Percentiles rank a stretch among this genome's conserved stretches.
Conservation (phyloP, 1,140 invertebrate species). For the Neoseiulus cucumeris region DNA sequence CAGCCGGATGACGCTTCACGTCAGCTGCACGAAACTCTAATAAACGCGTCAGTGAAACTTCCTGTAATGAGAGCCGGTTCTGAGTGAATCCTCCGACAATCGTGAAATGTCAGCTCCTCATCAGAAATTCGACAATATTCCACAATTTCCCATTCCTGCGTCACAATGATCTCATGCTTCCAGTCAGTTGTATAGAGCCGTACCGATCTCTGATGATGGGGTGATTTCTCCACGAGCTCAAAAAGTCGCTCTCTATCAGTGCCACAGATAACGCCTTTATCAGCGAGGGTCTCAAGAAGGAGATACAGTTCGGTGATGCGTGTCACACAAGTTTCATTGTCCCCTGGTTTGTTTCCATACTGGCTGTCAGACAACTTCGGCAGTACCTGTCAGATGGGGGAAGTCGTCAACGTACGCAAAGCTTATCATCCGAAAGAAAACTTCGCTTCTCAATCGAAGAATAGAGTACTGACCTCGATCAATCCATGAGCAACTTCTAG, state of each 20-base stretch:
- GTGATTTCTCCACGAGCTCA: conserved; percentile 5
- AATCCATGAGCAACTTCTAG: background rate
- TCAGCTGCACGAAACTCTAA: background rate
- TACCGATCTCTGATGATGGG: conserved; percentile 6
- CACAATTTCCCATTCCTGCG: background rate
- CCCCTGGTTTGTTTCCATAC: background rate
- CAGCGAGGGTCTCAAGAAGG: background rate
- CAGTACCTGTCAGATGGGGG: background rate
- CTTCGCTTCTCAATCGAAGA: too few species aligned
- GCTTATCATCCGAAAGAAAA: too few species aligned
- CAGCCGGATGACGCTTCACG: background rate
- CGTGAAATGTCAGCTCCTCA: too few species aligned
- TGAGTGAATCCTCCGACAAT: too few species aligned
- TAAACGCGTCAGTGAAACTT: background rate
- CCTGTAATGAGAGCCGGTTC: background rate
- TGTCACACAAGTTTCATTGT: background rate
- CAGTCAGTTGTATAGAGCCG: background rate
- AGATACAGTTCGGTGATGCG: background rate
- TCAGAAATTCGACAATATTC: background rate
- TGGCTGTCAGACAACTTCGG: background rate
- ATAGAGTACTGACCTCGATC: background rate
- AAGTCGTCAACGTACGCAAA: background rate
- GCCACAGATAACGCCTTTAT: background rate
- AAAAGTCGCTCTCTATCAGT: background rate
- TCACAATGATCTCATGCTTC: too few species aligned